Evolutionary conservation across 2,888 invertebrate genomes (phyloP), one percentile per base, ranked within the genome.

Genomic region (Argyresthia goedartella): DNA sequence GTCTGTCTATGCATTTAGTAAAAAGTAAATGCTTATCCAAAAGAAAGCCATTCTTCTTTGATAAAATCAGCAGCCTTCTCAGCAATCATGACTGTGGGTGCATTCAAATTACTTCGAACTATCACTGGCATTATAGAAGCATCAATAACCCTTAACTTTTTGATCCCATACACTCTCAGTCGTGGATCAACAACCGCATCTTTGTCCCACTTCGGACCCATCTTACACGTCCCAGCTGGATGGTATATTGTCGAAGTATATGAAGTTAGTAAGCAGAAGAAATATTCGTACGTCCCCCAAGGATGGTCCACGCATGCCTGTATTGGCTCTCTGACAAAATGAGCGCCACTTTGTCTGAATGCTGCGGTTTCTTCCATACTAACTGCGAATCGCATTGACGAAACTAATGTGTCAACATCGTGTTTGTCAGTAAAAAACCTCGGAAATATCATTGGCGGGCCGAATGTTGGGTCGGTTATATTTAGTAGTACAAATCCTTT

Each of bases 11-110:
- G 25, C 25, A 25, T 25, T 25, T 6, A 25, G 25, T 25, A 25
- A 25, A 25, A 25, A 25, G 25, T 25, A 4, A 25, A 25, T 25
- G 25, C 25, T 25, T 25, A 25, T 25, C 25, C 25, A 25, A 25
- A 25, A 25, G 25, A 25, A 25, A 54, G 33, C 79, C 81, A 80
- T 55, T 82, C 80, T 64, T 92, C 88, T 66, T 93, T 93, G 50
- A 94, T 91, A 84, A 93, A 88, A 73, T 95, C 94, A 1, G 93
- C 89, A 0, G 89, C 93, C 61, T 94, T 94, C 67, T 96, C 95
- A 0, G 90, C 95, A 52, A 95, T 94, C 95, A 95, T 95, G 11
- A 95, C 92, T 0, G 91, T 89, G 0, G 95, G 93, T 0, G 93
- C 95, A 69, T 95, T 95, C 0, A 94, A 94, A 71, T 95, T 95